These are phyloP conservation scores for Saturnia japonica DNA, from an alignment of 2,888 invertebrate genomes.

Conservation along the genomic window DNA sequence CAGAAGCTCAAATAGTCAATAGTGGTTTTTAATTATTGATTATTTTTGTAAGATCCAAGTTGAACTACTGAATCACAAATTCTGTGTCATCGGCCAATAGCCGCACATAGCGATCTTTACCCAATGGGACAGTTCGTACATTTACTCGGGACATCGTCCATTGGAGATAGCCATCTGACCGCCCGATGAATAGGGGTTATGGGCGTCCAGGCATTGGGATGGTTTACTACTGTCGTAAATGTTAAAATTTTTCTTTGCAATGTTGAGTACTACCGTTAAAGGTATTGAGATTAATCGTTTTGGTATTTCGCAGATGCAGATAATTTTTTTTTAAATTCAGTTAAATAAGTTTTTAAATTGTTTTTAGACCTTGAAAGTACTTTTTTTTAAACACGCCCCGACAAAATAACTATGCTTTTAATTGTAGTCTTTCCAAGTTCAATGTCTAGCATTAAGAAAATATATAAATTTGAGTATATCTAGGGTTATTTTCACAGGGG, in stretches of 20 bases:
- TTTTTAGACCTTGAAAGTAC: not conserved
- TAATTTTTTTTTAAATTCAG: not conserved
- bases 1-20: too few relatives aligned
- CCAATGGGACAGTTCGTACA: slow-evolving; percentile 55
- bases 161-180: slow-evolving; percentile 65
- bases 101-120: slow-evolving; percentile 60
- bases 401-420: too few relatives aligned
- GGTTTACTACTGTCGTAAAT: slow-evolving; percentile 23
- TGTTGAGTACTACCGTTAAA: slow-evolving; percentile 2
- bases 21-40: too few relatives aligned
- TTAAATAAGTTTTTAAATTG: not conserved
- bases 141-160: slow-evolving; percentile 54
- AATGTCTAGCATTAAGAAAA: too few relatives aligned
- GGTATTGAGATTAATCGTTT: not conserved
- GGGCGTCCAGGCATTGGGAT: slow-evolving; percentile 33
- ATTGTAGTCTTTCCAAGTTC: too few relatives aligned
- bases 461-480: too few relatives aligned
- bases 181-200: slow-evolving; percentile 45
- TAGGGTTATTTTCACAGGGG: too few relatives aligned
- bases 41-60: not conserved
- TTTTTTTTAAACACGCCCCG: not conserved
- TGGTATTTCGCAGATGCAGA: not conserved
- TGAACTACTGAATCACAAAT: not conserved
- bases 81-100: slow-evolving; percentile 39
- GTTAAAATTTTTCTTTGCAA: not conserved